phyloP scores from a whole-genome alignment of 2,113 vertebrate species.

The Equus przewalskii region DNA sequence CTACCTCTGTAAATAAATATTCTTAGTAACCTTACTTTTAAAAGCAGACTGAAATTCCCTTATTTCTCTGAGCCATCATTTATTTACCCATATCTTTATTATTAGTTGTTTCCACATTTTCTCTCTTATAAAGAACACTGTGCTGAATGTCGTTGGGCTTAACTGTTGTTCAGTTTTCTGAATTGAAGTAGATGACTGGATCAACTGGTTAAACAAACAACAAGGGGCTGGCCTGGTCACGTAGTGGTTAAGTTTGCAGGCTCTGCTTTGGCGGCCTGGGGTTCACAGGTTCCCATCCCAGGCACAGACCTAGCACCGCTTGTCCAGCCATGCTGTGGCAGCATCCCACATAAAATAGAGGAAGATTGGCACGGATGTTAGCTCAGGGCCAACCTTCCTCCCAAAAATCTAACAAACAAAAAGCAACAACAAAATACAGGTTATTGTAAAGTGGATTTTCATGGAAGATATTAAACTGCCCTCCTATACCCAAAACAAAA shows the following conservation, averaged over 20 bases:
- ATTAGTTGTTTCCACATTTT: background rate
- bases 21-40: background rate
- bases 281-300: too few species aligned
- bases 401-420: too few species aligned
- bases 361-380: too few species aligned
- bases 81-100: background rate
- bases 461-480: background rate
- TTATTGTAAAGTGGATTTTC: background rate
- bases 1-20: background rate
- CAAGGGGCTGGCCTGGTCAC: background rate
- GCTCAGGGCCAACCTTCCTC: too few species aligned
- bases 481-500: background rate
- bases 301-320: too few species aligned
- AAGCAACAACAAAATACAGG: background rate
- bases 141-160: background rate
- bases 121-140: background rate
- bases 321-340: too few species aligned
- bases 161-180: background rate
- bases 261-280: too few species aligned
- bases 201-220: background rate
- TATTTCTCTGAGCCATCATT: background rate
- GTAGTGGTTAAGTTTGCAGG: too few species aligned
- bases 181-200: background rate
- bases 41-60: background rate
- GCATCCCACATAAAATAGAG: too few species aligned